Evolutionary conservation across 37 sponge, comb jelly and placozoan genomes (phyloP).

Genomic region (Theonella swinhoei): DNA sequence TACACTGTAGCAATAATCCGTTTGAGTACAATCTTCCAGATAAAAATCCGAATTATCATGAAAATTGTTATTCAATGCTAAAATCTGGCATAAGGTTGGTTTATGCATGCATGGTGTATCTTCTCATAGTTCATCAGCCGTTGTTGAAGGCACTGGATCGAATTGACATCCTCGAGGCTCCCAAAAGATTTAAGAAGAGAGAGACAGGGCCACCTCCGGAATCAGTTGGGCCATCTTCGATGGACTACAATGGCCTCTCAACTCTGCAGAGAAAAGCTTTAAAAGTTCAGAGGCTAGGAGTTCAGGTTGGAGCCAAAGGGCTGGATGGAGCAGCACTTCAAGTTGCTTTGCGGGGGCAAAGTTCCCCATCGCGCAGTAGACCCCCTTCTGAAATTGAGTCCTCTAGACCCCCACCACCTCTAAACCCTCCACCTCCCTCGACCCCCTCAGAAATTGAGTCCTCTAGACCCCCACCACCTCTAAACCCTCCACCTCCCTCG

Average conservation of each 20-base stretch:
- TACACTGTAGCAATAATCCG: too few relatives aligned
- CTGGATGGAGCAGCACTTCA: not conserved
- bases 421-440: not conserved
- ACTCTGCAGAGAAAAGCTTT: constrained; percentile 2
- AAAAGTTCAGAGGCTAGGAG: constrained; percentile 21
- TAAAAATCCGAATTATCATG: too few relatives aligned
- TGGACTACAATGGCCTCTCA: constrained; percentile 4
- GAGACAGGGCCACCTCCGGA: not conserved
- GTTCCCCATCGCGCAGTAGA: not conserved
- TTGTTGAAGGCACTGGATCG: constrained; percentile 24
- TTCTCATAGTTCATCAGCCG: constrained; percentile 11
- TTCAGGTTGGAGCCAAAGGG: not conserved
- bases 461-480: not conserved
- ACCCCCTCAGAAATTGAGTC: not conserved
- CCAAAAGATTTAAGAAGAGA: constrained; percentile 23
- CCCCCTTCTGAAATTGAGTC: not conserved
- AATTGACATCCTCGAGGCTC: constrained; percentile 26
- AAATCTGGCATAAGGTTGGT: too few relatives aligned
- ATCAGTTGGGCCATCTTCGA: not conserved
- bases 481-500: not conserved
- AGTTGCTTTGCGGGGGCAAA: not conserved
- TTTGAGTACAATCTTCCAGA: too few relatives aligned
- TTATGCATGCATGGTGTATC: too few relatives aligned
- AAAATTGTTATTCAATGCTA: too few relatives aligned
- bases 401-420: not conserved